phyloP scores from a whole-genome alignment of 2,888 invertebrate genomes.

The Malacosoma neustria region DNA sequence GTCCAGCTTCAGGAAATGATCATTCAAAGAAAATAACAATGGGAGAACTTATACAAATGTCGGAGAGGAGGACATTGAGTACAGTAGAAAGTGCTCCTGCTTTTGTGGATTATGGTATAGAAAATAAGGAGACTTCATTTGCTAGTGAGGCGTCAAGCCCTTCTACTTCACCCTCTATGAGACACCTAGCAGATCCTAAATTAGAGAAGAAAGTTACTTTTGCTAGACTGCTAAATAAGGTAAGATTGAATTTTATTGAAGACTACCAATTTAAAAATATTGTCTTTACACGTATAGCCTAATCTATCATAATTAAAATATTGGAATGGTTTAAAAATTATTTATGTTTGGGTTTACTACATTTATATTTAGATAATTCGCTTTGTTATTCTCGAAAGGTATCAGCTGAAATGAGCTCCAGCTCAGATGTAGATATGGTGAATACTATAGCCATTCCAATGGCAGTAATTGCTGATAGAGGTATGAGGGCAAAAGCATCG shows the following conservation, averaged over 20 bases:
- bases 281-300: neutral
- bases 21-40: slow-evolving; percentile 78
- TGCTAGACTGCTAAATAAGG: slow-evolving; percentile 80
- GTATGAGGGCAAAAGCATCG: slow-evolving; percentile 52
- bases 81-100: slow-evolving; percentile 66
- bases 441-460: slow-evolving; percentile 67
- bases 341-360: neutral
- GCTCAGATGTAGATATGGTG: slow-evolving; percentile 79
- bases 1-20: slow-evolving; percentile 78
- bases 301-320: too few species aligned
- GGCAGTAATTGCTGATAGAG: slow-evolving; percentile 58
- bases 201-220: slow-evolving; percentile 87
- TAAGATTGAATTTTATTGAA: too few species aligned
- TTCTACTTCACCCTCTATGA: slow-evolving; percentile 70
- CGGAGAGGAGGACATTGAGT: slow-evolving; percentile 73
- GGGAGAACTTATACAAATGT: slow-evolving; percentile 84
- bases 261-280: neutral
- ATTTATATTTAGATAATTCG: neutral
- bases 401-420: slow-evolving; percentile 85
- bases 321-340: too few species aligned
- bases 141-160: slow-evolving; percentile 66
- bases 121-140: slow-evolving; percentile 77
- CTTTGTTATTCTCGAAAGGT: slow-evolving; percentile 34
- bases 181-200: slow-evolving; percentile 78
- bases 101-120: slow-evolving; percentile 58